Base-by-base conservation (phyloP, 1,140 invertebrate genomes). In the Lerema accius region DNA sequence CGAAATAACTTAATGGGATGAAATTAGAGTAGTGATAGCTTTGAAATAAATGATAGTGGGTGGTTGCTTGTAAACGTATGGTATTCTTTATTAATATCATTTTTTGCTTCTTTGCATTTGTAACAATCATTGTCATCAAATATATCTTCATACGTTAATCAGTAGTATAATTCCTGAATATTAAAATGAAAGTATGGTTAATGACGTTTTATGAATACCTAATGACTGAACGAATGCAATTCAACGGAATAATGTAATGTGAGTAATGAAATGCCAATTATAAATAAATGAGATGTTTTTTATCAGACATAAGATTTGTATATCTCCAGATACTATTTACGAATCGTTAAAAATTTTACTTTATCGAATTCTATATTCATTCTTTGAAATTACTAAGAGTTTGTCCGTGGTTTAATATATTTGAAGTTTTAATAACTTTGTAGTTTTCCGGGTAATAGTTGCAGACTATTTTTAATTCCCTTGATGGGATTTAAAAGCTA, bases 211-310 rank as follows among this genome's bases (percentile, higher is more conserved):
- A 23, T 23, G 5, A 23, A 32, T 32, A 32, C 28, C 28, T 4
- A 32, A 32, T 32, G 28, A 32, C 1, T 32, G 28, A 32, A 32
- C 7, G 28, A 32, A 4, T 32, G 4, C 7, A 7, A 1, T 7
- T 32, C 28, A 17, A n/a, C 13, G 6, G 2, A 48, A 11, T 1
- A 5, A 3, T 46, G 13, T 50, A 4, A 32, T 13, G 5, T 10
- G 15, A n/a, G 15, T 51, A 19, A 51, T 51, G 49, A 39, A 11
- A 51, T 51, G 32, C 14, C 49, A 51, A 51, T 35, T 39, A 40
- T 37, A 53, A 53, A 16, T 53, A 39, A 53, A 53, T 17, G 49
- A 32, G 28, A 19, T 39, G 15, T 16, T 37, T 16, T 39, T 35
- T 37, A 51, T 19, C n/a, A 39, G 10, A 16, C 19, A 53, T 32